phyloP scores from a whole-genome alignment of 2,797 vertebrate species.

The Gymnocypris eckloni region DNA sequence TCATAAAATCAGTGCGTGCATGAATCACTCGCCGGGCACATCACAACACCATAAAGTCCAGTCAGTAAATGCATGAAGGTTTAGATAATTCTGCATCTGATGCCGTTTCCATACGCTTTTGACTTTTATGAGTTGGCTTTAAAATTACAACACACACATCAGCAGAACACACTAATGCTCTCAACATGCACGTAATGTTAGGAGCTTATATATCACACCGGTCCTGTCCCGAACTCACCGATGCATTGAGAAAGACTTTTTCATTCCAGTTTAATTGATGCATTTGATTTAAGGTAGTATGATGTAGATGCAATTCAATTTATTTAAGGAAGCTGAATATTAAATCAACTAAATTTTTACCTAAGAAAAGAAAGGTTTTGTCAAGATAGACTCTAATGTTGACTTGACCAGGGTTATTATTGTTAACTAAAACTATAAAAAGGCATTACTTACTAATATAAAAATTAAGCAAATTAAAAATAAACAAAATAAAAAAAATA shows the following conservation, averaged over 20 bases:
- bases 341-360: neutral
- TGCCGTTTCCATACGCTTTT: neutral
- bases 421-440: too few relatives aligned
- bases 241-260: neutral
- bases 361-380: too few relatives aligned
- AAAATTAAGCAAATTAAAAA: too few relatives aligned
- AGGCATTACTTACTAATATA: too few relatives aligned
- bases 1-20: slow-evolving; percentile 47
- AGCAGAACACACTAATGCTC: neutral
- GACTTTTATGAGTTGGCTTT: neutral
- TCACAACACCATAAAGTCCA: slow-evolving; percentile 2
- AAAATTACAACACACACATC: neutral
- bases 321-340: neutral
- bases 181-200: slow-evolving; percentile 1
- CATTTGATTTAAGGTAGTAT: neutral
- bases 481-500: too few relatives aligned
- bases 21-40: slow-evolving; percentile 41
- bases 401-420: too few relatives aligned
- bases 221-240: neutral
- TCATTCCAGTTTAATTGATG: neutral
- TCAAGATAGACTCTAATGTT: too few relatives aligned
- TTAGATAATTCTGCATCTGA: neutral
- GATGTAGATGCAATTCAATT: neutral
- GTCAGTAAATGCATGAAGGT: neutral
- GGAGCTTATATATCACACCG: neutral